These are phyloP conservation scores for Oncorhynchus keta DNA, from an alignment of 2,113 vertebrate genomes.

Conservation along the genomic window DNA sequence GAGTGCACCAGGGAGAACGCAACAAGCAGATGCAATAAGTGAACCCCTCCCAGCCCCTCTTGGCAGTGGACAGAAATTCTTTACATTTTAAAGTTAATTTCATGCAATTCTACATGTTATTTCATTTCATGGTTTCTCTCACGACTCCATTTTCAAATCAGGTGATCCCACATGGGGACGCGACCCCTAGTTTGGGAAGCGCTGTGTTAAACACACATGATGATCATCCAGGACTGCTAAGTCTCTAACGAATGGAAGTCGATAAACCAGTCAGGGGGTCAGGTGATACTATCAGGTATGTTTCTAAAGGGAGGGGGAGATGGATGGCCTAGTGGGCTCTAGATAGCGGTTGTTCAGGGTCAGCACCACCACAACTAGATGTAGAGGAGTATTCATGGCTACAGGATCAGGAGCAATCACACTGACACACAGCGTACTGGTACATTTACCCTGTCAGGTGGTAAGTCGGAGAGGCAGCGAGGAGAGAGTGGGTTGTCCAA, in stretches of 20 bases:
- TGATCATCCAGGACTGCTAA: background rate
- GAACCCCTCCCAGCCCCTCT: too few relatives aligned
- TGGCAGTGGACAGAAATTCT: too few relatives aligned
- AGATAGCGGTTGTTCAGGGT: constrained; percentile 17
- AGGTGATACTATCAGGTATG: constrained; percentile 2
- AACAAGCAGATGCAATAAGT: too few relatives aligned
- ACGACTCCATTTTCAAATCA: too few relatives aligned
- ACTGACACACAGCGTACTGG: constrained; percentile 59
- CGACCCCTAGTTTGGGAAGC: too few relatives aligned
- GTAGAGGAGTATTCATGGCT: constrained; percentile 35
- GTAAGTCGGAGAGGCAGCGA: constrained; percentile 73
- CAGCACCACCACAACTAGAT: constrained; percentile 34
- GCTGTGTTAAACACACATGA: background rate
- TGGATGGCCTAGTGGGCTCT: constrained; percentile 19
- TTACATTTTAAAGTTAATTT: too few relatives aligned
- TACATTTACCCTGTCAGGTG: constrained; percentile 75
- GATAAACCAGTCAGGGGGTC: constrained; percentile 21
- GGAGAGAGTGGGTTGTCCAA: constrained; percentile 74
- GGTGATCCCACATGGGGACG: too few relatives aligned
- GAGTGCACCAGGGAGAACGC: too few relatives aligned
- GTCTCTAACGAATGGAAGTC: background rate
- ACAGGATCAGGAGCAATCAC: constrained; percentile 64
- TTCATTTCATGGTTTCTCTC: too few relatives aligned
- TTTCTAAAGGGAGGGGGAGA: constrained; percentile 22
- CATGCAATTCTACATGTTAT: too few relatives aligned